Evolutionary conservation across 2,113 vertebrate genomes (phyloP).

Genomic region (Coracopsis vasa): DNA sequence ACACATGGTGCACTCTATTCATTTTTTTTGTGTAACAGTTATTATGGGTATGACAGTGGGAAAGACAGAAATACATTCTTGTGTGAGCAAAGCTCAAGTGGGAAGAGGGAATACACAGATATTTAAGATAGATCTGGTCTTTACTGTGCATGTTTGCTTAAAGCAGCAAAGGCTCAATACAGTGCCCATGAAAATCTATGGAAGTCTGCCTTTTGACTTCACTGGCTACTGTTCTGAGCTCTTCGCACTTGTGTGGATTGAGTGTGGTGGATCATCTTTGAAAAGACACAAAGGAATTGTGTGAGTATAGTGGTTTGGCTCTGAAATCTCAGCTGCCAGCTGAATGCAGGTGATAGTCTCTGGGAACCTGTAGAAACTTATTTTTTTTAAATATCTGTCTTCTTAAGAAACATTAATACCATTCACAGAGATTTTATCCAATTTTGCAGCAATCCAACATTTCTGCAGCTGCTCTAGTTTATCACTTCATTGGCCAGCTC

Average conservation of each 20-base stretch:
- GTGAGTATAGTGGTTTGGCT: background rate
- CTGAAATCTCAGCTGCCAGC: background rate
- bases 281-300: background rate
- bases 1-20: fast-evolving
- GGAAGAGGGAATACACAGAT: background rate
- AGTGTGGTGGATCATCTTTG: background rate
- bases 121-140: background rate
- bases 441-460: background rate
- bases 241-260: background rate
- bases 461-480: conserved; percentile 4
- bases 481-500: background rate
- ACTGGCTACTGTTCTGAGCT: background rate
- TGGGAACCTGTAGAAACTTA: background rate
- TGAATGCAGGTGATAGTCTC: background rate
- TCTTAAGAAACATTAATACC: background rate
- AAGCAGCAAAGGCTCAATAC: background rate
- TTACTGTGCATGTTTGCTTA: background rate
- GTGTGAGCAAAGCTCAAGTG: background rate
- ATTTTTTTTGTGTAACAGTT: background rate
- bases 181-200: background rate
- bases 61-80: background rate
- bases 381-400: background rate
- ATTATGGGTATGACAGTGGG: background rate
- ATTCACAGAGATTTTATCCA: background rate
- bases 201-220: background rate